A percentile compares a stretch with the other conserved stretches of the same genome.
These are phyloP conservation scores for Apocrypta bakeri DNA, from an alignment of 1,140 invertebrate genomes.

Conservation along the genomic window DNA sequence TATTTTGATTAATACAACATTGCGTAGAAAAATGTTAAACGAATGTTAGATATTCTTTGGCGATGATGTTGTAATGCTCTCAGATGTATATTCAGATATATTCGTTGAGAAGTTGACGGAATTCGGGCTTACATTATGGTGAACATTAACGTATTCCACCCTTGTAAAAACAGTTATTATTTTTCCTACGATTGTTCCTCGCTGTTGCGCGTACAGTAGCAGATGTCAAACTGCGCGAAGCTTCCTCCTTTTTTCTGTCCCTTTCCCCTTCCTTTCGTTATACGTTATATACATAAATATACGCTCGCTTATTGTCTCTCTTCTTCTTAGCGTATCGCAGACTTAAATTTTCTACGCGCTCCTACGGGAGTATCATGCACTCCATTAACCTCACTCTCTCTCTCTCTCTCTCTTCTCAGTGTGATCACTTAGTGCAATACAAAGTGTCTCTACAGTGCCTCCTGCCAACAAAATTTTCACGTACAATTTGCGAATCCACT, in stretches of 20 bases:
- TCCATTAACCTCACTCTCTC: slow-evolving; percentile 36
- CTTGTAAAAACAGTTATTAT: slow-evolving; percentile 71
- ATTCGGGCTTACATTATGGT: too few species aligned
- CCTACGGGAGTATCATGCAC: slow-evolving; percentile 18
- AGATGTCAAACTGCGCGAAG: slow-evolving; percentile 66
- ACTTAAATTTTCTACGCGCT: slow-evolving; percentile 20
- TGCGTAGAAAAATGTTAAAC: too few species aligned
- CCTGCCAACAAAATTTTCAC: background rate
- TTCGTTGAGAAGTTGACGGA: too few species aligned
- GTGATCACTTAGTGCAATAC: slow-evolving; percentile 14
- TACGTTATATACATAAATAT: too few species aligned
- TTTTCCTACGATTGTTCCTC: slow-evolving; percentile 67
- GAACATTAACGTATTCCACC: slow-evolving; percentile 60
- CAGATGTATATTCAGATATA: too few species aligned
- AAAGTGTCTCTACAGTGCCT: background rate
- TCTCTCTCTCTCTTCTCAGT: slow-evolving; percentile 15
- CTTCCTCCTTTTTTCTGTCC: slow-evolving; percentile 45
- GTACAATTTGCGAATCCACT: slow-evolving; percentile 1
- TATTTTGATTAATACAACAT: too few species aligned
- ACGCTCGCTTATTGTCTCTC: slow-evolving; percentile 13
- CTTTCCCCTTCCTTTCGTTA: background rate
- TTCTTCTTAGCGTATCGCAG: slow-evolving; percentile 48
- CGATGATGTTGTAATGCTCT: too few species aligned
- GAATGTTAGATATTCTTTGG: too few species aligned
- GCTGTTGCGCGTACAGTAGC: slow-evolving; percentile 51